Base-by-base conservation (phyloP, 2,888 invertebrate species). In the Caenorhabditis virilis region DNA sequence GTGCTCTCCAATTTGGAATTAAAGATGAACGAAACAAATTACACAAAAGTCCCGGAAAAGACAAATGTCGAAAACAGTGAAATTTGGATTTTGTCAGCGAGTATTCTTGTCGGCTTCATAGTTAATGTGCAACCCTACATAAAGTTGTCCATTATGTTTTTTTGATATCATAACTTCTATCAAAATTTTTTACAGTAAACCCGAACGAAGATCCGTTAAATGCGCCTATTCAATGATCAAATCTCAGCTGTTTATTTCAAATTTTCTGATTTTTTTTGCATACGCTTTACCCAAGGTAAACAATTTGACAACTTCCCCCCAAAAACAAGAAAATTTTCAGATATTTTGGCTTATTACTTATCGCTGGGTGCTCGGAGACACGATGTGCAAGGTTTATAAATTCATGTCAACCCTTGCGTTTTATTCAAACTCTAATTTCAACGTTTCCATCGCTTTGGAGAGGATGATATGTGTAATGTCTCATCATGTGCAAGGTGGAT, bases 161-260 rank as follows among this genome's bases (percentile, higher is more conserved):
- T n/a, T n/a, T n/a, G n/a, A n/a, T n/a, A n/a, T n/a, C n/a, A n/a
- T n/a, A n/a, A n/a, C n/a, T n/a, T n/a, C n/a, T n/a, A n/a, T n/a
- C n/a, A n/a, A n/a, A n/a, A n/a, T n/a, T n/a, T n/a, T n/a, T n/a
- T n/a, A n/a, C n/a, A n/a, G n/a, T n/a, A n/a, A n/a, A n/a, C n/a
- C n/a, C n/a, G n/a, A n/a, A n/a, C n/a, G n/a, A n/a, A n/a, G n/a
- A n/a, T n/a, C n/a, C n/a, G n/a, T n/a, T n/a, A n/a, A n/a, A n/a
- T n/a, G n/a, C n/a, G n/a, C n/a, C n/a, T 78, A 78, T 56, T 58
- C 69, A 16, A 58, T 78, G 23, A 74, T 79, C 69, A 80, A 80
- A 51, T 51, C 76, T 49, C 15, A 45, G 16, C 61, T 80, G 22
- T 75, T 72, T 47, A 58, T 72, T 46, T 72, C 77, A 23, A 79